A percentile compares a stretch with the other conserved stretches of the same genome.
phyloP scores from a whole-genome alignment of 92 coral and sea anemone genomes.

The Zoanthus sansibaricus region DNA sequence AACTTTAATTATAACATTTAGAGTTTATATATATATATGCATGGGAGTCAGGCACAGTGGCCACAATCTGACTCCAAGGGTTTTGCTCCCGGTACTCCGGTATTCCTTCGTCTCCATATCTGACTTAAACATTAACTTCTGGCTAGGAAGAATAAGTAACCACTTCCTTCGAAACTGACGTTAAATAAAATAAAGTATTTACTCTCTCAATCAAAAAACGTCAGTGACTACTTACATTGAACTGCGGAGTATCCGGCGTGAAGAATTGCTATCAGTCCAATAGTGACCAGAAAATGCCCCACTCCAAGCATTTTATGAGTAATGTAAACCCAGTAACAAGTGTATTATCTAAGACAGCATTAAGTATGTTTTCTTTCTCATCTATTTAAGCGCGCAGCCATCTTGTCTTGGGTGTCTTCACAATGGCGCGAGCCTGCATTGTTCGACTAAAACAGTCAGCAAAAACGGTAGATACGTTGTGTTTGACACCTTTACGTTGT shows the following conservation, averaged over 20 bases:
- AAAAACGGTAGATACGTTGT: too few species aligned
- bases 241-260: slow-evolving; percentile 99
- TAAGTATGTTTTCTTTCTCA: neutral
- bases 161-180: too few species aligned
- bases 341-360: neutral
- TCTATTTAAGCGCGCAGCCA: neutral
- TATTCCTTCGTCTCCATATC: too few species aligned
- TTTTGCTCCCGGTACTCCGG: too few species aligned
- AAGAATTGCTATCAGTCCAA: slow-evolving; percentile 91
- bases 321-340: neutral
- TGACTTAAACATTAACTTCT: too few species aligned
- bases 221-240: slow-evolving; percentile 78
- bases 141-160: too few species aligned
- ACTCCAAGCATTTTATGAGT: slow-evolving; percentile 74
- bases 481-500: too few species aligned
- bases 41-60: neutral
- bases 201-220: too few species aligned
- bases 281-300: slow-evolving; percentile 89
- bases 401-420: neutral
- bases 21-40: neutral
- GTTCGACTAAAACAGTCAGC: too few species aligned
- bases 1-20: neutral
- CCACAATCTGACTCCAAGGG: too few species aligned
- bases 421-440: neutral
- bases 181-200: too few species aligned